Evolutionary conservation across 2,797 vertebrate species (phyloP).

Genomic region (Parotocinclus haroldoi): DNA sequence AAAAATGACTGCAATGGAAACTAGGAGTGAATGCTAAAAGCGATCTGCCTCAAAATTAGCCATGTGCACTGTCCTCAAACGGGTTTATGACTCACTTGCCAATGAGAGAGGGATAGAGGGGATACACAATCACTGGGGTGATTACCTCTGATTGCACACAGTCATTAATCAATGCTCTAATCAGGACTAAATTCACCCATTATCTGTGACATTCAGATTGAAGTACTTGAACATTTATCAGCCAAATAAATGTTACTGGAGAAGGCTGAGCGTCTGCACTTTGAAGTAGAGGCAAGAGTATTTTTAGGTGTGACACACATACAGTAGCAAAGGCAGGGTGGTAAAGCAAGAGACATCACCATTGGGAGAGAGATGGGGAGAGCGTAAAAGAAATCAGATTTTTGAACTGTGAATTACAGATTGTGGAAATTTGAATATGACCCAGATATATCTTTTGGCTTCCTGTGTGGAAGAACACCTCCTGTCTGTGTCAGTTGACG

Average conservation of each 20-base stretch:
- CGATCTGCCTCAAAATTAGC: slow-evolving; percentile 28
- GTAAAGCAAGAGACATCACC: slow-evolving; percentile 5
- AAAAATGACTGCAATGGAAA: slow-evolving; percentile 1
- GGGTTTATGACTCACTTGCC: slow-evolving; percentile 28
- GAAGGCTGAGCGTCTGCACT: slow-evolving; percentile 33
- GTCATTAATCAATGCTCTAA: slow-evolving; percentile 37
- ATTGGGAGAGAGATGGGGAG: slow-evolving; percentile 20
- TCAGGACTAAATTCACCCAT: slow-evolving; percentile 37
- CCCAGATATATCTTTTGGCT: slow-evolving; percentile 60
- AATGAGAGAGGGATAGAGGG: not conserved
- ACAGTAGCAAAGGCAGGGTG: slow-evolving; percentile 30
- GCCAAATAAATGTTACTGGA: slow-evolving; percentile 32
- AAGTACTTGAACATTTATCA: slow-evolving; percentile 27
- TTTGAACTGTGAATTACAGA: slow-evolving; percentile 38
- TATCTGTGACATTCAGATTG: slow-evolving; percentile 35
- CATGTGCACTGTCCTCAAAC: slow-evolving; percentile 23
- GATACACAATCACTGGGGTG: slow-evolving; percentile 18
- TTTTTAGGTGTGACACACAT: slow-evolving; percentile 52
- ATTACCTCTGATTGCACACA: slow-evolving; percentile 41
- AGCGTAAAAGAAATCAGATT: slow-evolving; percentile 45
- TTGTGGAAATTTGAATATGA: slow-evolving; percentile 62
- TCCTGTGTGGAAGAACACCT: slow-evolving; percentile 52
- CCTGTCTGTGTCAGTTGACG: slow-evolving; percentile 44
- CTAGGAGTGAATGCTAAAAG: not conserved
- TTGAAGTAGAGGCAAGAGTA: slow-evolving; percentile 44